Evolutionary conservation across 2,888 invertebrate species (phyloP), one percentile per base, ranked within the genome.

Genomic region (Drosophila barbarae): DNA sequence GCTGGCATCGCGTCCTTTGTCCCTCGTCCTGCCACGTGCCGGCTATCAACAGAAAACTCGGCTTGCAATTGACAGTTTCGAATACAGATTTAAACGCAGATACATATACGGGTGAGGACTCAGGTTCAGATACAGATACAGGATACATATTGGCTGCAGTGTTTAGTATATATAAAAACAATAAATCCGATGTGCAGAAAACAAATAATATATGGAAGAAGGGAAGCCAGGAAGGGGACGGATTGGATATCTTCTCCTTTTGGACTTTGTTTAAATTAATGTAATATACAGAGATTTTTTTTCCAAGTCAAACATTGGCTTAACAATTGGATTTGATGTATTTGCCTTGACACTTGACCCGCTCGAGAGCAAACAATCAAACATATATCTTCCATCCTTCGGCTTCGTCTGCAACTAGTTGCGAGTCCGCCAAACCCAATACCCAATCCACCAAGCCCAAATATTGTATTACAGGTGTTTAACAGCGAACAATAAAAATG

Each of bases 81-180:
- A 47, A 63, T 49, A 50, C 65, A 41, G 47, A 41, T 50, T 52
- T 49, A 52, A 34, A 39, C 35, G 18, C 64, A 41, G n/a, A 26
- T 34, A 32, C 51, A 51, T 32, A 39, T 32, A 50, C 44, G 42
- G 53, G 42, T 28, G 13, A 15, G 46, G 28, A 38, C 30, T 30
- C 26, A 15, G 28, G 21, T 23, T n/a, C 41, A 21, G 42, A 23
- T 23, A 23, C 44, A 15, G 53, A 26, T 46, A 56, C 56, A 34
- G 34, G n/a, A 5, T 7, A 32, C 36, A 49, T 68, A 53, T 67
- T 39, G 38, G 46, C 41, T 41, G 51, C 52, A 55, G 52, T 49
- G 47, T 64, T 54, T 76, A 77, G 81, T 83, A 73, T 51, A 80
- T 80, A 83, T 74, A 78, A 80, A 84, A 84, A 84, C 78, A 81